A percentile compares a stretch with the other conserved stretches of the same genome.
phyloP scores from a whole-genome alignment of 1,140 invertebrate genomes.

The Drosophila trapezifrons region DNA sequence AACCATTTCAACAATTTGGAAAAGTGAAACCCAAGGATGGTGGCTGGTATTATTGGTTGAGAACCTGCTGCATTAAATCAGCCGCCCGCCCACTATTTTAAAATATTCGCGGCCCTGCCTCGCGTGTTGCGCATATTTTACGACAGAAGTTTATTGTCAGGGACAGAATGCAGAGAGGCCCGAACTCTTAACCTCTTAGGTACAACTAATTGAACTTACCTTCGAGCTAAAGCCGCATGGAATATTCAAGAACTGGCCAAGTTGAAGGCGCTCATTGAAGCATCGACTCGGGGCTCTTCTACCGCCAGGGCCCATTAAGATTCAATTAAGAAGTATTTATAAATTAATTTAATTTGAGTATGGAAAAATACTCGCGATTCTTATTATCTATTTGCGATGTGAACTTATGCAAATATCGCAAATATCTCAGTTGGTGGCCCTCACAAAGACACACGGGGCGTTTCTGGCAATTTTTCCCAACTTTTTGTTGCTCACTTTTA shows the following conservation, averaged over 20 bases:
- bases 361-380: conserved; percentile 39
- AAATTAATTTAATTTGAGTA: conserved; percentile 63
- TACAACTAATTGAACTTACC: conserved; percentile 66
- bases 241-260: conserved; percentile 33
- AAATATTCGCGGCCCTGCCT: conserved; percentile 20
- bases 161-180: conserved; percentile 18
- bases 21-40: conserved; percentile 52
- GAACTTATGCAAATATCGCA: conserved; percentile 73
- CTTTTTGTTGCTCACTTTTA: conserved; percentile 51
- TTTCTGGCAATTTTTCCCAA: conserved; percentile 35
- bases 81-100: conserved; percentile 5
- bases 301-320: conserved; percentile 47
- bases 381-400: conserved; percentile 61
- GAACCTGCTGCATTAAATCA: conserved; percentile 24
- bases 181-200: conserved; percentile 40
- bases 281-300: conserved; percentile 42
- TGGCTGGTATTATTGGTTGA: conserved; percentile 9
- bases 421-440: conserved; percentile 40
- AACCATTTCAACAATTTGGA: conserved; percentile 16
- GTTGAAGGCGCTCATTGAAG: conserved; percentile 55
- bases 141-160: conserved; percentile 45
- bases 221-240: conserved; percentile 56
- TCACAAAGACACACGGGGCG: conserved; percentile 65
- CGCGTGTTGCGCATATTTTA: conserved; percentile 72
- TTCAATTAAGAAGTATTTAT: conserved; percentile 78